Evolutionary conservation across 2,888 invertebrate genomes (phyloP), one percentile per base, ranked within the genome.

Genomic region (Pristionchus fissidentatus): DNA sequence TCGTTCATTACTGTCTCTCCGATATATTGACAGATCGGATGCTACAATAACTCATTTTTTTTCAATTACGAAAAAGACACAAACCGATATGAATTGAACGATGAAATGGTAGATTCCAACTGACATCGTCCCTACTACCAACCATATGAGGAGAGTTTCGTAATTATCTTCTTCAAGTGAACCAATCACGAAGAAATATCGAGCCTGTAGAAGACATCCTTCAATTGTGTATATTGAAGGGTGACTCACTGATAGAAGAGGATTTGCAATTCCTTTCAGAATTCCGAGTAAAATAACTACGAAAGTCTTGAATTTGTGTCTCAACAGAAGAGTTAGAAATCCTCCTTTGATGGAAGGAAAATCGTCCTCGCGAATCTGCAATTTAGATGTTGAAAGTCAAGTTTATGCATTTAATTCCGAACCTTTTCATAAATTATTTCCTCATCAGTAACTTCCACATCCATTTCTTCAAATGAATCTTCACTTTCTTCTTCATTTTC

Each of bases 171-270:
- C 66, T n/a, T 66, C 66, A 8, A 66, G 66, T 7, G 66, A 66
- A 22, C 66, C 66, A 38, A 66, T 66, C 38, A 66, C 66, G 66
- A 66, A 66, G 66, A 66, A 66, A 38, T 66, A 66, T 41, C 66
- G 66, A 38, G 13, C 38, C 66, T 66, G 66, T 66, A n/a, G n/a
- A n/a, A n/a, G n/a, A n/a, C 3, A 38, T 66, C 38, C 19, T 41
- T 15, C n/a, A n/a, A n/a, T n/a, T n/a, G n/a, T n/a, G 22, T 41
- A 41, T 19, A 29, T 38, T 13, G 38, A 38, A 66, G 19, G 19
- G 8, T 1, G 0, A 5, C 70, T 70, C 29, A 70, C 70, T 1
- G 70, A 41, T 26, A 70, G 38, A 10, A 70, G 7, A 43, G 41
- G 41, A 70, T 7, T 38, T 0, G 70, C 70, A 10, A 70, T 41